Percentiles rank a stretch among this genome's conserved stretches.
phyloP scores from a whole-genome alignment of 1,140 invertebrate species.

The Drosophila sulfurigaster region DNA sequence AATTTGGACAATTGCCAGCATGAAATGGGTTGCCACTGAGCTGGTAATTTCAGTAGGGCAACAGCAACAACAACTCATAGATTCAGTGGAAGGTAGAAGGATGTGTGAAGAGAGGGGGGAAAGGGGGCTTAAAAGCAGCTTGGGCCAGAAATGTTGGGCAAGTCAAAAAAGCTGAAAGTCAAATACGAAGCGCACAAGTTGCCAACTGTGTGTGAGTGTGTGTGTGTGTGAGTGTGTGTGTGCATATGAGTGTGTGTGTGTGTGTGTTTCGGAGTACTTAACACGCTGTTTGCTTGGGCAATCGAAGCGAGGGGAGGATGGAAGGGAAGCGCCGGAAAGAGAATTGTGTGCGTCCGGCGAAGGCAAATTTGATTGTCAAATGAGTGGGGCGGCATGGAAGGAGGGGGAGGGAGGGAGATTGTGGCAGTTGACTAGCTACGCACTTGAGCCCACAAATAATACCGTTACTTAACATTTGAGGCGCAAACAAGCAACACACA shows the following conservation, averaged over 20 bases:
- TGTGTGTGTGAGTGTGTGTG: slow-evolving; percentile 4
- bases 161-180: slow-evolving; percentile 29
- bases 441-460: slow-evolving; percentile 70
- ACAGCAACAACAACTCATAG: not conserved
- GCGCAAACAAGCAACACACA: slow-evolving; percentile 54
- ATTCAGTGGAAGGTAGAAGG: not conserved
- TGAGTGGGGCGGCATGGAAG: slow-evolving; percentile 1
- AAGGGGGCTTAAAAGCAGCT: slow-evolving; percentile 14
- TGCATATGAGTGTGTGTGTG: slow-evolving; percentile 28
- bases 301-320: slow-evolving; percentile 11
- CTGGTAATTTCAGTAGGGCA: not conserved
- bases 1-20: slow-evolving; percentile 5
- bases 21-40: slow-evolving; percentile 14
- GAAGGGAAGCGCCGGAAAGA: not conserved
- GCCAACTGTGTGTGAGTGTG: slow-evolving; percentile 1
- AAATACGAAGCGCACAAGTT: slow-evolving; percentile 35
- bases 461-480: slow-evolving; percentile 78
- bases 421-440: not conserved
- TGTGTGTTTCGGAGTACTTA: slow-evolving; percentile 59
- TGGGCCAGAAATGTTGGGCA: slow-evolving; percentile 8
- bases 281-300: slow-evolving; percentile 64
- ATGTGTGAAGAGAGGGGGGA: not conserved
- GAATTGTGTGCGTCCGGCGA: slow-evolving; percentile 24
- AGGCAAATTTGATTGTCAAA: slow-evolving; percentile 69
- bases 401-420: not conserved